phyloP scores from a whole-genome alignment of 2,797 vertebrate species.

The Acipenser oxyrinchus region DNA sequence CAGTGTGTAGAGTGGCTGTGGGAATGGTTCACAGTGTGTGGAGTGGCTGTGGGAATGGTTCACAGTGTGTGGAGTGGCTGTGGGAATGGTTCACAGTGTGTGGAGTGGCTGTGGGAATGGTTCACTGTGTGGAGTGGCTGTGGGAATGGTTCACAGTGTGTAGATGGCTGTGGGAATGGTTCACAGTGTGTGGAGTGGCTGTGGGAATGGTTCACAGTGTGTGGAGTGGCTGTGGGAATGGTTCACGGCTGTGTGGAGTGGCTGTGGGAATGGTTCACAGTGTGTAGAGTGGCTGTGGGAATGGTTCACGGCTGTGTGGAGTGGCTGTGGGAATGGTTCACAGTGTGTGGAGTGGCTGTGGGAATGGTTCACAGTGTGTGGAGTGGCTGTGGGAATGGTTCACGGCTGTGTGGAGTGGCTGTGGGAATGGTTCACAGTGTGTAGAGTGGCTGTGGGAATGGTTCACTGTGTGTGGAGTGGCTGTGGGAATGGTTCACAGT shows the following conservation, averaged over 20 bases:
- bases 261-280: neutral
- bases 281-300: neutral
- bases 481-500: too few relatives aligned
- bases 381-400: neutral
- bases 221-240: too few relatives aligned
- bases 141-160: neutral
- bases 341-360: neutral
- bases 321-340: neutral
- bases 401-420: neutral
- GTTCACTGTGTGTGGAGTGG: neutral
- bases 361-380: neutral
- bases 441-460: neutral
- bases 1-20: neutral
- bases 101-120: too few relatives aligned
- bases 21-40: neutral
- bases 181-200: neutral
- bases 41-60: too few relatives aligned
- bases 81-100: neutral
- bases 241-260: neutral
- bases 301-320: neutral
- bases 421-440: too few relatives aligned
- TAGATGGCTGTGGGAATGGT: slow-evolving; percentile 7
- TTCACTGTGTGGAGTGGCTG: neutral
- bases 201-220: neutral
- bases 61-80: neutral